Base-by-base conservation (phyloP, 92 coral and sea anemone species). In the Zoanthus gigantus region DNA sequence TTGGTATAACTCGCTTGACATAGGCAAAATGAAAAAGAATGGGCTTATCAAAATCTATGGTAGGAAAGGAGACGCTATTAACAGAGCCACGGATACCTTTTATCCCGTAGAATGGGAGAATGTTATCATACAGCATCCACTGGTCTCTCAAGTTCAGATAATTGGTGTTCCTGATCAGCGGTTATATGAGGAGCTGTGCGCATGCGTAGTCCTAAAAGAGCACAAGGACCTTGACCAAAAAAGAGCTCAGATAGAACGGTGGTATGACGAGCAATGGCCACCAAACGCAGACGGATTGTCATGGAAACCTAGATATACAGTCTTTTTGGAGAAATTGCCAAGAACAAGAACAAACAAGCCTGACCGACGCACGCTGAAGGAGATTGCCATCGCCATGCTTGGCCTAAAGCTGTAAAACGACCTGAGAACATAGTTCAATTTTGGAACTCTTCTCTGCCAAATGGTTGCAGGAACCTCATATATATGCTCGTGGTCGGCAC, bases 221-320 rank as follows among this genome's bases (percentile, higher is more conserved):
- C 47, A 77, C 67, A 28, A 52, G 7, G 60, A 73, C 74, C 12
- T 74, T 50, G 56, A 86, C 12, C 48, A 37, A 13, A 86, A 76
- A 56, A 61, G 68, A 14, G 37, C 50, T 9, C 45, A 86, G 84
- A 17, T 86, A 67, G 84, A 76, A 67, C 63, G 63, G 3, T 86
- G 89, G 89, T 86, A 79, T 75, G 44, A 75, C 50, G 13, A 30
- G 7, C 83, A 76, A 31, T 86, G 89, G 83, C 84, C 89, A 0
- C 84, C 47, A 9, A 48, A 71, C 53, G 72, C 83, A 6, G 89
- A 76, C 79, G 84, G 89, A 6, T 45, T 61, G 84, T 74, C 82
- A 16, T 73, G 78, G 84, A 86, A 74, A 44, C 89, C 89, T 0
- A 60, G 79, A 52, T 76, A 86, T 11, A 74, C 79, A 57, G 54